Percentiles rank a stretch among this genome's conserved stretches.
phyloP scores from a whole-genome alignment of 2,797 vertebrate genomes.

The Fringilla coelebs region DNA sequence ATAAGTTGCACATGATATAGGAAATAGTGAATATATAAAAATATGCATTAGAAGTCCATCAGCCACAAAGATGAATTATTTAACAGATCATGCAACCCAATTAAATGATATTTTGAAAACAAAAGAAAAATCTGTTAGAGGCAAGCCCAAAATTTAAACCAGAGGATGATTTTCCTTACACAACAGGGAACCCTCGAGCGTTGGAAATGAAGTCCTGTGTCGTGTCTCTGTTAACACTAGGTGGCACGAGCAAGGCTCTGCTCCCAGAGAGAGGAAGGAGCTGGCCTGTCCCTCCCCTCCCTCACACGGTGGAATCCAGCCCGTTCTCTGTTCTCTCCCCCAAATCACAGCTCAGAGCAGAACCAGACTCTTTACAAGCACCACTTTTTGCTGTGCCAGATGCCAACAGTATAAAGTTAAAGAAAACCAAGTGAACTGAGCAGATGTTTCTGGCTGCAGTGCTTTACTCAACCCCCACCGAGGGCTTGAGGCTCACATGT shows the following conservation, averaged over 20 bases:
- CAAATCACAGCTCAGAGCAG: background rate
- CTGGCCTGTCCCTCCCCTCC: background rate
- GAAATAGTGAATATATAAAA: background rate
- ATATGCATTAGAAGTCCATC: background rate
- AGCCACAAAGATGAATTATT: background rate
- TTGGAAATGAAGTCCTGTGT: too few relatives aligned
- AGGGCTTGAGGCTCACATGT: background rate
- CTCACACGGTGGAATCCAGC: background rate
- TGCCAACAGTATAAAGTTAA: background rate
- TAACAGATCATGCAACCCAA: background rate
- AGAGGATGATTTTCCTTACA: background rate
- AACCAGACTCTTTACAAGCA: background rate
- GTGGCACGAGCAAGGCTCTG: slow-evolving; percentile 5
- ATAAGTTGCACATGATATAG: background rate
- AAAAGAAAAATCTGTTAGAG: background rate
- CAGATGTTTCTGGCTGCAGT: background rate
- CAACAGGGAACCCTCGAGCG: background rate
- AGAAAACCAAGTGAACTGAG: background rate
- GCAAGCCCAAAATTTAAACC: background rate
- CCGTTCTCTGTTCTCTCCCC: background rate
- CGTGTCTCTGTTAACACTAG: background rate
- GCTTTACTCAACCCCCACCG: background rate
- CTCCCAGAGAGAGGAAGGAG: background rate
- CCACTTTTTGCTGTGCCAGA: background rate
- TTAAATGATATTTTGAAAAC: background rate